phyloP scores from a whole-genome alignment of 2,113 vertebrate species.

The Chlamydotis undulata region DNA sequence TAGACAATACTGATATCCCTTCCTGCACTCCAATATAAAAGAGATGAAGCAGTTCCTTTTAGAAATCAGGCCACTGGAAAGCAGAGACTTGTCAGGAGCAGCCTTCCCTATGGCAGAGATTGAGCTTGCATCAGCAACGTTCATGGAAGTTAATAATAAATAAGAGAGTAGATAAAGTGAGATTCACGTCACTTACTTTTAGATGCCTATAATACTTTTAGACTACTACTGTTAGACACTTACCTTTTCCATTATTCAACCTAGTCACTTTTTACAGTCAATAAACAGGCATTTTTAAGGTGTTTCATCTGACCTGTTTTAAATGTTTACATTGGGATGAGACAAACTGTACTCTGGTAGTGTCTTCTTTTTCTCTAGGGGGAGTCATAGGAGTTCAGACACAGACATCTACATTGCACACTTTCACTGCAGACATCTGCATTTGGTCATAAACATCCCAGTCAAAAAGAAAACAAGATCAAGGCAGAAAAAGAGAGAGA shows the following conservation, averaged over 20 bases:
- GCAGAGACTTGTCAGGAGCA: neutral
- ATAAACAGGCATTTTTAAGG: neutral
- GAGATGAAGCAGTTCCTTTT: neutral
- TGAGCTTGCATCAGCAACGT: neutral
- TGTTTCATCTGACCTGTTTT: neutral
- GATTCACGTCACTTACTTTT: neutral
- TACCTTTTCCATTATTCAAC: neutral
- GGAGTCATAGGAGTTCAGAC: neutral
- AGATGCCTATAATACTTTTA: neutral
- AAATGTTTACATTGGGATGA: neutral
- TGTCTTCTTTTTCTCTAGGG: neutral
- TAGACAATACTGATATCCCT: neutral
- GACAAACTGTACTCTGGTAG: neutral
- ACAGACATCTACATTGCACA: neutral
- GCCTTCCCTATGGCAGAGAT: neutral
- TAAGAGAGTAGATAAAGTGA: neutral
- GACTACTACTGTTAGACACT: neutral
- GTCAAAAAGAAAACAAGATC: neutral
- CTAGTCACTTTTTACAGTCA: neutral
- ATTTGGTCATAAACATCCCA: neutral
- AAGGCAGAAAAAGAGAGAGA: neutral
- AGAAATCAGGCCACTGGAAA: neutral
- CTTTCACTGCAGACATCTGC: neutral
- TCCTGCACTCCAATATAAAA: neutral
- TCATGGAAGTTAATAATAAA: neutral